These are phyloP conservation scores for Raja brachyura DNA, from an alignment of 2,113 vertebrate genomes.

Conservation along the genomic window DNA sequence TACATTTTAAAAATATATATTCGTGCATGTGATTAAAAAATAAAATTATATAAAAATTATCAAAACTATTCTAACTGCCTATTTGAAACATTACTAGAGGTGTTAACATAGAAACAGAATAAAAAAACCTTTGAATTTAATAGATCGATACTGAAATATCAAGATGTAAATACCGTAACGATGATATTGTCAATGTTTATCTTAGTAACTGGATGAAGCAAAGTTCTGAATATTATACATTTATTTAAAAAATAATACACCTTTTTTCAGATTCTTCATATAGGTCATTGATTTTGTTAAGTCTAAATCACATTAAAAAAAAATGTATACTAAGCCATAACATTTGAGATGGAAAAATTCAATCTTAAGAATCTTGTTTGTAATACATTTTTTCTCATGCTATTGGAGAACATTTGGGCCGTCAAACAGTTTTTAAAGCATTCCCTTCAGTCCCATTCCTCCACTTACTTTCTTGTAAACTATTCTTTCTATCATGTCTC, in stretches of 20 bases:
- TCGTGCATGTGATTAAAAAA: background rate
- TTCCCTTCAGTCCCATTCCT: no score
- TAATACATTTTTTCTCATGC: no score
- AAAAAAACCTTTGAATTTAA: background rate
- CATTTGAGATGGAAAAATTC: background rate
- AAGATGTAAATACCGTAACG: no score
- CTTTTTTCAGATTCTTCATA: background rate
- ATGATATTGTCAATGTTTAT: background rate
- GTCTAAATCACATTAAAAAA: background rate
- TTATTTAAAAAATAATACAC: background rate
- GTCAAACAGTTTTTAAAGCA: no score
- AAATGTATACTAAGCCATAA: background rate
- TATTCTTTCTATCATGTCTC: no score
- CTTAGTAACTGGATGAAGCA: background rate
- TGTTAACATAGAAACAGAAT: background rate
- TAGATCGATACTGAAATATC: background rate
- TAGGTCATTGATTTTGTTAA: background rate
- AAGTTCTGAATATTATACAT: background rate
- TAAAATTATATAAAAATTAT: slow-evolving; percentile 13
- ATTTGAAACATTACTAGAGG: background rate
- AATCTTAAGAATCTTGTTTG: background rate
- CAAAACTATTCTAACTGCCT: background rate
- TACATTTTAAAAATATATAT: background rate
- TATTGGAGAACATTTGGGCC: no score
- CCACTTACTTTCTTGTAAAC: no score